These are phyloP conservation scores for Abrostola triplasia DNA, from an alignment of 2,888 invertebrate species.

Conservation along the genomic window DNA sequence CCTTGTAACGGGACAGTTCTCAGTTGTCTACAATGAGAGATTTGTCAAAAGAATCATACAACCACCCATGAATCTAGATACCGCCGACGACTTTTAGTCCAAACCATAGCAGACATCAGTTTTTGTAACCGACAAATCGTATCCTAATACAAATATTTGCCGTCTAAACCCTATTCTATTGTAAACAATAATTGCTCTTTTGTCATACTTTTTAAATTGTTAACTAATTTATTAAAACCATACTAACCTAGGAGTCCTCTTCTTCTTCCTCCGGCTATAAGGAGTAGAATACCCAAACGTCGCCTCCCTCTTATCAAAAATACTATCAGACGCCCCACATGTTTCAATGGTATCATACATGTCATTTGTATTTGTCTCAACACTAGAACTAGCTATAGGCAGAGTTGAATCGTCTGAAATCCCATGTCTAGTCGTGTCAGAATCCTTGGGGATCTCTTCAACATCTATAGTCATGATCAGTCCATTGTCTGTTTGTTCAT, in stretches of 20 bases:
- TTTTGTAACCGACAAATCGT: too few species aligned
- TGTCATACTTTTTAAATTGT: too few species aligned
- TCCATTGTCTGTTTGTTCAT: constrained; percentile 72
- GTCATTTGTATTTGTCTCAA: constrained; percentile 58
- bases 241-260: constrained; percentile 71
- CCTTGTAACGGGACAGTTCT: too few species aligned
- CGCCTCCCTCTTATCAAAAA: constrained; percentile 69
- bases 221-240: neutral
- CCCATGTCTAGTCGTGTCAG: constrained; percentile 62
- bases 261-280: constrained; percentile 74
- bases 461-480: constrained; percentile 81
- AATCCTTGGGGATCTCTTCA: constrained; percentile 70
- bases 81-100: too few species aligned
- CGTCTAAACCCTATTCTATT: too few species aligned
- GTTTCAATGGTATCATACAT: constrained; percentile 66
- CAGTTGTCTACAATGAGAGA: too few species aligned
- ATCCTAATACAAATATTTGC: too few species aligned
- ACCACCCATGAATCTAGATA: too few species aligned
- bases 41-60: too few species aligned
- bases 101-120: too few species aligned
- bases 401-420: constrained; percentile 73
- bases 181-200: too few species aligned
- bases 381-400: constrained; percentile 65
- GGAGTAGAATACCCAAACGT: constrained; percentile 69
- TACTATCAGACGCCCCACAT: constrained; percentile 39